These are phyloP conservation scores for Pongo abelii DNA, from an alignment of 2,113 vertebrate species.

Conservation along the genomic window DNA sequence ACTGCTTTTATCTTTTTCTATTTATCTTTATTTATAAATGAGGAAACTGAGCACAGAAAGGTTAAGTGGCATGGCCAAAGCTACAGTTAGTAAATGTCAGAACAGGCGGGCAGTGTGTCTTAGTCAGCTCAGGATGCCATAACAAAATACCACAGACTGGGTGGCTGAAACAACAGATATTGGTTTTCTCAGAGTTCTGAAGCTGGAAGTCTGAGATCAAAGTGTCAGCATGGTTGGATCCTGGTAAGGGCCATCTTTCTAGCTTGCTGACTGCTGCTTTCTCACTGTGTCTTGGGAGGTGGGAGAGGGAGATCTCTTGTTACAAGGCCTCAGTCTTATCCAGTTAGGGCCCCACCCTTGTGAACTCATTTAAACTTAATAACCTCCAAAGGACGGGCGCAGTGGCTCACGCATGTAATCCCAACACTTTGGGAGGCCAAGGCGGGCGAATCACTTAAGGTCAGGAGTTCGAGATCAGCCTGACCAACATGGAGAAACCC, in stretches of 20 bases:
- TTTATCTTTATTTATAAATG: slow-evolving; percentile 7
- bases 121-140: background rate
- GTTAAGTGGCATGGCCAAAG: background rate
- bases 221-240: background rate
- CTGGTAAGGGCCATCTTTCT: background rate
- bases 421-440: too few relatives aligned
- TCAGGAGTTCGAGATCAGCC: too few relatives aligned
- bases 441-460: too few relatives aligned
- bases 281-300: background rate
- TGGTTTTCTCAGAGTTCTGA: background rate
- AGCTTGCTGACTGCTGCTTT: background rate
- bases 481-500: too few relatives aligned
- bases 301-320: background rate
- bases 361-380: background rate
- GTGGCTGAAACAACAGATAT: background rate
- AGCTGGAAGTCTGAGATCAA: background rate
- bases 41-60: background rate
- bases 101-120: background rate
- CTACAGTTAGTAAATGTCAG: background rate
- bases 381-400: background rate
- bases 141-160: background rate
- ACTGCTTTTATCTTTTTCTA: too few relatives aligned
- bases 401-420: too few relatives aligned
- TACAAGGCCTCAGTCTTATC: background rate
- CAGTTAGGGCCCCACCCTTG: background rate